Evolutionary conservation across 2,113 vertebrate genomes (phyloP).

Genomic region (Oryzias javanicus): DNA sequence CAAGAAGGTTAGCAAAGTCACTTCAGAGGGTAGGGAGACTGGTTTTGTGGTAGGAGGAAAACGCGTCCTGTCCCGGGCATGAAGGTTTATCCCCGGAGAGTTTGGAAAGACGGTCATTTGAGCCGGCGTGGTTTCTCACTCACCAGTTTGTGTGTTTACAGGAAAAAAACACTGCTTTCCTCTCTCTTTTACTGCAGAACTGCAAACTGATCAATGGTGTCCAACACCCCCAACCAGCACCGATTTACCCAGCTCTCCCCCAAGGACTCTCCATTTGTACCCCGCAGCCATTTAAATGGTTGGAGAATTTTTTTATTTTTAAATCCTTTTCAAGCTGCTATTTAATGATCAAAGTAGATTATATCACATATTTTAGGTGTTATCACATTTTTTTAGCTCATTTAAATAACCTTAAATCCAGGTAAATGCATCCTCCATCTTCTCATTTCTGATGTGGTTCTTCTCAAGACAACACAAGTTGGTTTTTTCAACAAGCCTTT

Average conservation of each 20-base stretch:
- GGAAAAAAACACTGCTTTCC: conserved; percentile 18
- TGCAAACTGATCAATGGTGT: conserved; percentile 35
- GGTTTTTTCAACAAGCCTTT: too few relatives aligned
- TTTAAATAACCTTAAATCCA: too few relatives aligned
- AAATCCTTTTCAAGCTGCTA: too few relatives aligned
- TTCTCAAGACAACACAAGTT: too few relatives aligned
- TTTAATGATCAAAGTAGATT: too few relatives aligned
- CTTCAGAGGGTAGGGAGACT: conserved; percentile 17
- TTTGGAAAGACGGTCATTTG: conserved; percentile 28
- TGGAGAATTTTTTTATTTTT: too few relatives aligned
- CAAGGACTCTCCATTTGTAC: conserved; percentile 47
- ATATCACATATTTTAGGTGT: too few relatives aligned
- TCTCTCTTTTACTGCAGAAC: conserved; percentile 5
- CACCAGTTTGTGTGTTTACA: conserved; percentile 14
- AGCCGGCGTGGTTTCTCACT: conserved; percentile 20
- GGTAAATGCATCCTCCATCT: too few relatives aligned
- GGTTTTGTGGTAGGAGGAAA: conserved; percentile 26
- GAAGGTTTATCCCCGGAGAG: conserved; percentile 41
- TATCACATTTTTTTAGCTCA: too few relatives aligned
- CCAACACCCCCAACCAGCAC: conserved; percentile 5
- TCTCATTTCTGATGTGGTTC: too few relatives aligned
- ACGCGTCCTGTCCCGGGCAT: conserved; percentile 23
- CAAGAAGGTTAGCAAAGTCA: conserved; percentile 61
- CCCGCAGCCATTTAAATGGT: neutral
- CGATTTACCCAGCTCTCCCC: conserved; percentile 16